Evolutionary conservation across 2,113 vertebrate genomes (phyloP).

Genomic region (Boulengeromyrus knoepffleri): DNA sequence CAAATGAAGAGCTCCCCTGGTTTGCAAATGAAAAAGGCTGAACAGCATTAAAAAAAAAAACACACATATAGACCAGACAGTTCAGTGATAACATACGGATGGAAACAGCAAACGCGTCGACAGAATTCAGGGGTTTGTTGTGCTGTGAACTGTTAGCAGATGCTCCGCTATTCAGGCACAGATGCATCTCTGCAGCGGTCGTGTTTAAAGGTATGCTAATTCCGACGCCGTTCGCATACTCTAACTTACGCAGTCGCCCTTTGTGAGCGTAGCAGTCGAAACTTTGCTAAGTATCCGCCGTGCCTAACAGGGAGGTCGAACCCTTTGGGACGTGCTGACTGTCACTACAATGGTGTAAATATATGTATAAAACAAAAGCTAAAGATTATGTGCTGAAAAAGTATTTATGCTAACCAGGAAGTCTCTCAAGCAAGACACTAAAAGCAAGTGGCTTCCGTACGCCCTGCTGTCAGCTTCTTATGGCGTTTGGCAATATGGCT

Average conservation of each 20-base stretch:
- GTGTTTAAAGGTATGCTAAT: conserved; percentile 29
- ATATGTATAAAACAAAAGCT: conserved; percentile 10
- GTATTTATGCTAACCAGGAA: conserved; percentile 36
- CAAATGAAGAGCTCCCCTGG: neutral
- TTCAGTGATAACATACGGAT: neutral
- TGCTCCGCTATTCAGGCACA: neutral
- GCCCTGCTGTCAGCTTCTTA: neutral
- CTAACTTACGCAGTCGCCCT: conserved; percentile 17
- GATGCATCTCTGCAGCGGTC: conserved; percentile 15
- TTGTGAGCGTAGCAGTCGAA: conserved; percentile 35
- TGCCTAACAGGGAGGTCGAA: conserved; percentile 43
- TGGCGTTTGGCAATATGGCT: neutral
- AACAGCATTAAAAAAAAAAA: neutral
- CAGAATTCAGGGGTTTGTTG: neutral
- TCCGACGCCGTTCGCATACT: conserved; percentile 19
- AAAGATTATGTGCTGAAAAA: neutral
- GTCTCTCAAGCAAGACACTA: neutral
- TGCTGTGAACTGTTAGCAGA: neutral
- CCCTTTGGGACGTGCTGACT: conserved; percentile 42
- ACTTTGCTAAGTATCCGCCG: conserved; percentile 31
- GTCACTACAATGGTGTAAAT: conserved; percentile 28
- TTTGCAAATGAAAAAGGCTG: neutral
- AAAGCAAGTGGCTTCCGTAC: neutral
- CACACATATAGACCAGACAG: neutral
- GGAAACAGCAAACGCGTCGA: neutral